Evolutionary conservation across 2,113 vertebrate species (phyloP).

Genomic region (Gadus macrocephalus): DNA sequence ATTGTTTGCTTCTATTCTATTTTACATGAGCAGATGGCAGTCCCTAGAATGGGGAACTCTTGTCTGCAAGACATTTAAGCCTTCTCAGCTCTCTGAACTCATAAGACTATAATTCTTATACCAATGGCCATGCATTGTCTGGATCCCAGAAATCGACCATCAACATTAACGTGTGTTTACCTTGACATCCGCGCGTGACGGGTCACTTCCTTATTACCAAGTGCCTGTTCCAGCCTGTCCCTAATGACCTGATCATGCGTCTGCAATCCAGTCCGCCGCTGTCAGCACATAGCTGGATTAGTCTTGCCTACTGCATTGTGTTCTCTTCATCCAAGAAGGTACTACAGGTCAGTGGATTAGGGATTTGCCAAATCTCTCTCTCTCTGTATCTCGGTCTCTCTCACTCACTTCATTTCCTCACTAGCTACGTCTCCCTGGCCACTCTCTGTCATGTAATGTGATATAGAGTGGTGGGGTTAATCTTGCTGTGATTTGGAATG

Average conservation of each 20-base stretch:
- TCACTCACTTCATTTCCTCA: background rate
- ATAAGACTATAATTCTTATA: too few species aligned
- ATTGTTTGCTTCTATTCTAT: too few species aligned
- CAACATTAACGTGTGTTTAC: too few species aligned
- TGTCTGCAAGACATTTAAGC: too few species aligned
- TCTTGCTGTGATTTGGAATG: too few species aligned
- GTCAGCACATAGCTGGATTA: constrained; percentile 70
- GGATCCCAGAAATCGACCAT: too few species aligned
- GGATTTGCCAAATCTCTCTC: background rate
- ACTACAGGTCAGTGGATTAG: constrained; percentile 59
- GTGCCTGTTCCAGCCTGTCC: constrained; percentile 21
- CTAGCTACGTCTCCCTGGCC: background rate
- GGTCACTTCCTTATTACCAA: background rate
- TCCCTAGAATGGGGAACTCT: too few species aligned
- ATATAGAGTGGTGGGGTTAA: too few species aligned
- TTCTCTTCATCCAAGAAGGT: constrained; percentile 41
- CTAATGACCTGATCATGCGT: constrained; percentile 41
- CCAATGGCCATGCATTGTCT: too few species aligned
- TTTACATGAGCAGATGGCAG: too few species aligned
- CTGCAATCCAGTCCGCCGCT: constrained; percentile 14
- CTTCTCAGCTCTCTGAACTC: too few species aligned
- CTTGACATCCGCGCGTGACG: too few species aligned
- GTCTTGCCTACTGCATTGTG: constrained; percentile 27
- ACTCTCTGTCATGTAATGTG: background rate
- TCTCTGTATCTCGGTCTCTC: background rate